Evolutionary conservation across 2,113 vertebrate genomes (phyloP).

Genomic region (Erythrocercus mccallii): DNA sequence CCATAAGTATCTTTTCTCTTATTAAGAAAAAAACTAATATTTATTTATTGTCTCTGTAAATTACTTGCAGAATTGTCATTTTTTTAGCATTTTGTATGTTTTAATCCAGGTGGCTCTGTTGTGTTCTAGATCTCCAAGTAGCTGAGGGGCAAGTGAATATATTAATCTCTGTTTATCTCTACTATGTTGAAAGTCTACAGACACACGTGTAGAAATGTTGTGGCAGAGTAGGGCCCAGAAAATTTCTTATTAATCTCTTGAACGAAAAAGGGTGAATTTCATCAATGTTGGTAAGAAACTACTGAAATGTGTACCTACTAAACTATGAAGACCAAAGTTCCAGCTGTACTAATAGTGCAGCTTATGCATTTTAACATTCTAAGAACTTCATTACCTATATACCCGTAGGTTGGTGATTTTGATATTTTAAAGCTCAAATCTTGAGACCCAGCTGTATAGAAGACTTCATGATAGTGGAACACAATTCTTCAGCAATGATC

Average conservation of each 20-base stretch:
- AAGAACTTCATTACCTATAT: neutral
- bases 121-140: neutral
- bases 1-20: neutral
- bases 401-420: neutral
- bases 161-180: neutral
- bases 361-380: neutral
- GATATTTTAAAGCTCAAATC: neutral
- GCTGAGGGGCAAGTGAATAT: neutral
- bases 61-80: neutral
- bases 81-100: neutral
- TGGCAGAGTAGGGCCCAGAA: neutral
- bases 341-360: neutral
- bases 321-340: neutral
- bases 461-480: neutral
- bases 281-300: neutral
- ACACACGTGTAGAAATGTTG: neutral
- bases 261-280: neutral
- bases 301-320: neutral
- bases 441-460: neutral
- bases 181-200: neutral
- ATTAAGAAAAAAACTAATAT: neutral
- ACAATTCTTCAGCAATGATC: neutral
- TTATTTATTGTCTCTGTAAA: neutral
- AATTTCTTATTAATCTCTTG: neutral
- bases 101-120: neutral